These are phyloP conservation scores for Drosophila nasuta DNA, from an alignment of 1,140 invertebrate species.

Conservation along the genomic window DNA sequence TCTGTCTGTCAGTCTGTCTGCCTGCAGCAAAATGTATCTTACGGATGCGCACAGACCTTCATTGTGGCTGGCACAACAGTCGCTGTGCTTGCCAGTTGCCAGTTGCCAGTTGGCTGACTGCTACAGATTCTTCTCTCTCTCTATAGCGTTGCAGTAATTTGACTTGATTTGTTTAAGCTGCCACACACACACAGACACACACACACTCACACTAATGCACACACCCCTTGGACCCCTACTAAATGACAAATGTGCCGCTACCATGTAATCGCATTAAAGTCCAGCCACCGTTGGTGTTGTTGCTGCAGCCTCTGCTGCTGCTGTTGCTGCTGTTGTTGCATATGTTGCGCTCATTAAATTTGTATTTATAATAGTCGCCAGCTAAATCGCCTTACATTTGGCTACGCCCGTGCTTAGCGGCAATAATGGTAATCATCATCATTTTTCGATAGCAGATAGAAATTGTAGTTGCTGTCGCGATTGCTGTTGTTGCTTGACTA, in stretches of 20 bases:
- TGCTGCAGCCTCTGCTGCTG: conserved; percentile 4
- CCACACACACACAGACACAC: conserved; percentile 46
- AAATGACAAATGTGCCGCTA: conserved; percentile 79
- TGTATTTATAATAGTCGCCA: conserved; percentile 77
- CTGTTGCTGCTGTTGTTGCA: conserved; percentile 52
- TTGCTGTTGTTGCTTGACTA: conserved; percentile 42
- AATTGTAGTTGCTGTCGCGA: conserved; percentile 25
- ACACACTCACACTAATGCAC: conserved; percentile 18
- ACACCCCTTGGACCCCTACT: conserved; percentile 38
- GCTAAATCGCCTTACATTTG: conserved; percentile 77
- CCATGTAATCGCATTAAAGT: conserved; percentile 82
- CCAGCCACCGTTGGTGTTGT: conserved; percentile 38
- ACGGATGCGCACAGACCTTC: conserved; percentile 66
- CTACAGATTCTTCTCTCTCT: conserved; percentile 63
- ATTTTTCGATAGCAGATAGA: conserved; percentile 68
- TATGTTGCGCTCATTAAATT: conserved; percentile 82
- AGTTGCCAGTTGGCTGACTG: conserved; percentile 43
- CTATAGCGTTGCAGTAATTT: conserved; percentile 77
- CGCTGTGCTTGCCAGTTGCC: conserved; percentile 40
- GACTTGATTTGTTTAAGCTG: conserved; percentile 80
- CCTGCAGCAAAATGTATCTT: conserved; percentile 71
- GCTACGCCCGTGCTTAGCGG: conserved; percentile 73
- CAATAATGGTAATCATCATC: conserved; percentile 76
- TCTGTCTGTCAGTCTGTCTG: conserved; percentile 17
- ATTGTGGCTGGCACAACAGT: conserved; percentile 67